Evolutionary conservation across 2,113 vertebrate genomes (phyloP).

Genomic region (Macroglossus sobrinus): DNA sequence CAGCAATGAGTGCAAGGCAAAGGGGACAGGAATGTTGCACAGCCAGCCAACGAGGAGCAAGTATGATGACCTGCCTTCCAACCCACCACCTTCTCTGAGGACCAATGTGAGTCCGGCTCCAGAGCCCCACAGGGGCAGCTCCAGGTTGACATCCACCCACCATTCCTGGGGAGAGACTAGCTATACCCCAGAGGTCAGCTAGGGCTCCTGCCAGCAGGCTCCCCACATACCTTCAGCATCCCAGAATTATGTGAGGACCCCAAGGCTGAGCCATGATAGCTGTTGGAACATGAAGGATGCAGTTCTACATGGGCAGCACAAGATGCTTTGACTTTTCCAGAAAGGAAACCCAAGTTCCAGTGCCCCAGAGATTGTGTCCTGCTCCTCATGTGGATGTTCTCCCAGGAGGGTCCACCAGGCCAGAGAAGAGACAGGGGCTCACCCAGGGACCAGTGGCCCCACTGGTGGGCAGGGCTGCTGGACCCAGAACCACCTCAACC

Average conservation of each 20-base stretch:
- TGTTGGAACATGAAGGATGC: background rate
- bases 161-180: background rate
- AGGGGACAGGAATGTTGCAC: fast-evolving
- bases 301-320: background rate
- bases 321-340: background rate
- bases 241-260: background rate
- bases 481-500: background rate
- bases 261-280: background rate
- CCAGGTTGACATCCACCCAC: background rate
- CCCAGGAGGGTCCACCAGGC: background rate
- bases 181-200: background rate
- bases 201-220: background rate
- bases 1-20: background rate
- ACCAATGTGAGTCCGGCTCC: background rate
- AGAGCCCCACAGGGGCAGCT: background rate
- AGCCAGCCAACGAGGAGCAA: background rate
- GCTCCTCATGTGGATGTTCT: fast-evolving
- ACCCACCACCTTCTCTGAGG: background rate
- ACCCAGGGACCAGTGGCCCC: background rate
- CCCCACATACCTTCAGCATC: no score
- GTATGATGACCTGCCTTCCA: fast-evolving
- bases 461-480: background rate
- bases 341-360: background rate
- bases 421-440: background rate
- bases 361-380: no score